phyloP scores from a whole-genome alignment of 1,140 invertebrate genomes.

The Tetramorium alpestre region DNA sequence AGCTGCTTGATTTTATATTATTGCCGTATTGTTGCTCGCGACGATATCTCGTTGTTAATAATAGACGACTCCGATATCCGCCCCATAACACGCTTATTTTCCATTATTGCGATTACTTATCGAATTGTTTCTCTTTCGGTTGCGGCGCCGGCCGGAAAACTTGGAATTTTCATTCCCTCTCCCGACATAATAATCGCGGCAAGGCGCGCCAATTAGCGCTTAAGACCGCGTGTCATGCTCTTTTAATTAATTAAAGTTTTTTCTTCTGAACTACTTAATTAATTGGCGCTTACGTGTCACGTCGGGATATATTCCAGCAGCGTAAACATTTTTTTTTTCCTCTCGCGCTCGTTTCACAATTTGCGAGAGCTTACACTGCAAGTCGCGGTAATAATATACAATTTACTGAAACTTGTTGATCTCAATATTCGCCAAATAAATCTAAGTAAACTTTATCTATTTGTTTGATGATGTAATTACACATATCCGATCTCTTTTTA shows the following conservation, averaged over 20 bases:
- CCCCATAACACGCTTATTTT: constrained; percentile 34
- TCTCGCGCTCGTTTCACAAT: background rate
- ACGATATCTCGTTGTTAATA: constrained; percentile 51
- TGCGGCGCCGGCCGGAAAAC: background rate
- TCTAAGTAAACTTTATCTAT: background rate
- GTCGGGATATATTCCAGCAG: background rate
- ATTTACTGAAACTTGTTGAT: background rate
- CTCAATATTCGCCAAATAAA: no score
- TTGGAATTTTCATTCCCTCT: constrained; percentile 26
- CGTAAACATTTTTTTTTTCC: constrained; percentile 4
- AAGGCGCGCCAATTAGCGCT: constrained; percentile 19
- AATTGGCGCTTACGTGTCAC: constrained; percentile 25
- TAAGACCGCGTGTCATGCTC: background rate
- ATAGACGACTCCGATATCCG: constrained; percentile 44
- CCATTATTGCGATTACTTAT: constrained; percentile 42
- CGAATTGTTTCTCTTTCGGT: constrained; percentile 33
- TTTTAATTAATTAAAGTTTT: constrained; percentile 25
- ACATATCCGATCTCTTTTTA: background rate
- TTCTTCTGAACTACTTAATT: constrained; percentile 7
- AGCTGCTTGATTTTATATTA: background rate
- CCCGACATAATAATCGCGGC: constrained; percentile 15
- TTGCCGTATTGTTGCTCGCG: constrained; percentile 34
- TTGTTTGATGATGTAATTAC: background rate
- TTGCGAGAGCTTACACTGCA: background rate
- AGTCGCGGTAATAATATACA: background rate